These are phyloP conservation scores for Cerastoderma edule DNA, from an alignment of 2,888 invertebrate species.

Conservation along the genomic window DNA sequence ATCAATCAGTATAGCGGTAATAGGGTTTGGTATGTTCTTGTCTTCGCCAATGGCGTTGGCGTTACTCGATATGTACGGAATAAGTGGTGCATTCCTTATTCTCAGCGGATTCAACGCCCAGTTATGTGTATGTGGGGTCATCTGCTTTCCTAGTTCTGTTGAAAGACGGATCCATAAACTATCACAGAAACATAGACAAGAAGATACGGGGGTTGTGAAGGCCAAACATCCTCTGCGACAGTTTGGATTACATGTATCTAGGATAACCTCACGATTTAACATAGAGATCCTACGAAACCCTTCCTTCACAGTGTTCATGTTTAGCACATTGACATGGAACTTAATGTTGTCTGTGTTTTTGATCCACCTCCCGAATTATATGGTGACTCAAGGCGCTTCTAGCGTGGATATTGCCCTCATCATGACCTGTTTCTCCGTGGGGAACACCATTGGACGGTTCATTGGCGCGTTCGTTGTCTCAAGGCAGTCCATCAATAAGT, in stretches of 20 bases:
- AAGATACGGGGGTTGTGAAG: too few species aligned
- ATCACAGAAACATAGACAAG: background rate
- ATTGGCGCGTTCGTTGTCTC: constrained; percentile 25
- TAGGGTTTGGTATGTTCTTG: constrained; percentile 59
- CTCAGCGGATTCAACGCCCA: constrained; percentile 53
- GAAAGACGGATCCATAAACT: constrained; percentile 35
- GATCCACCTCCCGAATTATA: constrained; percentile 54
- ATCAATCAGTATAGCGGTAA: constrained; percentile 37
- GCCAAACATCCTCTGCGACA: background rate
- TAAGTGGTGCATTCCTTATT: constrained; percentile 56
- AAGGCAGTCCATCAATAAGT: constrained; percentile 20
- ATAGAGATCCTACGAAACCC: constrained; percentile 20
- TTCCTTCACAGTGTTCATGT: constrained; percentile 42
- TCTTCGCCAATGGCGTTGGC: constrained; percentile 55
- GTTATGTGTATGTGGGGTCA: constrained; percentile 51
- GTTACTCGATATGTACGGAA: constrained; percentile 41
- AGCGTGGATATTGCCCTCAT: constrained; percentile 32
- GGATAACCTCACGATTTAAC: background rate
- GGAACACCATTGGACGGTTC: constrained; percentile 46
- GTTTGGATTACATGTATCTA: background rate
- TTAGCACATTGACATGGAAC: constrained; percentile 50
- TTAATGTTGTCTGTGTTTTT: constrained; percentile 40
- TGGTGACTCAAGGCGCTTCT: constrained; percentile 25
- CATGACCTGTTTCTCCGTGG: constrained; percentile 48
- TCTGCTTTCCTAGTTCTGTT: constrained; percentile 47